Evolutionary conservation across 2,888 invertebrate species (phyloP).

Genomic region (Ellobium chinense): DNA sequence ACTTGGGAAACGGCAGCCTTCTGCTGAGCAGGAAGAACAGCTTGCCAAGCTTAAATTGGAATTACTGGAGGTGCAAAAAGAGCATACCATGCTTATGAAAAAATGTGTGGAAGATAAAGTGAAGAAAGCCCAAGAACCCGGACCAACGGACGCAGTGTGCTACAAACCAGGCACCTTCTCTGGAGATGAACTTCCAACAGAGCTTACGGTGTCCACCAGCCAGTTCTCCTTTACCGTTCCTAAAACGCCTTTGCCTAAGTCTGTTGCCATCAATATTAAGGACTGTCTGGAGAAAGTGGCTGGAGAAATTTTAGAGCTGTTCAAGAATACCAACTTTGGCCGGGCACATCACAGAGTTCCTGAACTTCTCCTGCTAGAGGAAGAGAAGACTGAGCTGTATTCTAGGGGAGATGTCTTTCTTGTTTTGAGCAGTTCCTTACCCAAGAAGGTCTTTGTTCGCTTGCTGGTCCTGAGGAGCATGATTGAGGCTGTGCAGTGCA

Average conservation of each 20-base stretch:
- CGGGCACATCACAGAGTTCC: constrained; percentile 17
- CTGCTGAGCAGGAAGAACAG: background rate
- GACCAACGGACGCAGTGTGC: background rate
- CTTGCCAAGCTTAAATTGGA: background rate
- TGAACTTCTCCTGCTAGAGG: constrained; percentile 23
- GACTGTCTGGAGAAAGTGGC: background rate
- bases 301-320: background rate
- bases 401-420: background rate
- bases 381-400: constrained; percentile 30
- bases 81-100: background rate
- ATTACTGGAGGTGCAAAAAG: background rate
- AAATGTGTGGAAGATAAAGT: background rate
- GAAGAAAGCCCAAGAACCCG: background rate
- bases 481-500: too few species aligned
- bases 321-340: constrained; percentile 4
- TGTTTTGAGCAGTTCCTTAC: constrained; percentile 11
- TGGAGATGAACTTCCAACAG: constrained; percentile 11
- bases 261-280: background rate
- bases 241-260: background rate
- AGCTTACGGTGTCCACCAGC: background rate
- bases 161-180: background rate
- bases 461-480: constrained; percentile 2
- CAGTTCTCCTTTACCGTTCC: constrained; percentile 8
- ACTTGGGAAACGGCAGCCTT: background rate
- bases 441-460: constrained; percentile 14